Percentiles rank a stretch among this genome's conserved stretches.
Conservation (phyloP, 2,888 invertebrate genomes). For the Apomyelois bistriatella region DNA sequence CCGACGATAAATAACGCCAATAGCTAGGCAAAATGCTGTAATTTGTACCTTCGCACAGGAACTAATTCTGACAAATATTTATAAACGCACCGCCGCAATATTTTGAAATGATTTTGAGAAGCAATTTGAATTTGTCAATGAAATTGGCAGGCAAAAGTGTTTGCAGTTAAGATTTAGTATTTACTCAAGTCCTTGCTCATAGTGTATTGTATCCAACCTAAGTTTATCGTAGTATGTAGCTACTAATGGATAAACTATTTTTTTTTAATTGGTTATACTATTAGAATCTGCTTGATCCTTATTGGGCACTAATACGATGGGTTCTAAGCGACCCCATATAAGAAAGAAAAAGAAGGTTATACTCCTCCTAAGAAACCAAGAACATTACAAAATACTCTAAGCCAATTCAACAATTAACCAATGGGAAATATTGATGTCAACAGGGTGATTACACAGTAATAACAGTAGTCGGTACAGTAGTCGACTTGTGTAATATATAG, state of each 20-base stretch:
- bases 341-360: no score
- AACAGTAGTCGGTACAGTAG: neutral
- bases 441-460: neutral
- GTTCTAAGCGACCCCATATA: no score
- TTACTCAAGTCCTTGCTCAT: neutral
- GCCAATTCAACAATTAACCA: neutral
- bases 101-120: constrained; percentile 8
- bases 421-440: neutral
- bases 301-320: no score
- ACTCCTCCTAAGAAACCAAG: no score
- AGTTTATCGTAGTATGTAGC: no score
- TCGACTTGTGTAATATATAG: neutral
- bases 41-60: constrained; percentile 37
- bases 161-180: neutral
- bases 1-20: constrained; percentile 40
- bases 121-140: constrained; percentile 10
- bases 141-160: neutral
- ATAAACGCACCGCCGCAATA: neutral
- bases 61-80: constrained; percentile 27
- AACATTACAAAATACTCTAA: neutral
- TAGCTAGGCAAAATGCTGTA: constrained; percentile 36
- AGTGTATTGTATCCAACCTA: neutral
- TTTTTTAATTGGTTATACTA: no score
- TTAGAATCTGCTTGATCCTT: no score
- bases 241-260: no score